Base-by-base conservation (phyloP, 1,140 invertebrate genomes). In the Leptoteleia sp. region DNA sequence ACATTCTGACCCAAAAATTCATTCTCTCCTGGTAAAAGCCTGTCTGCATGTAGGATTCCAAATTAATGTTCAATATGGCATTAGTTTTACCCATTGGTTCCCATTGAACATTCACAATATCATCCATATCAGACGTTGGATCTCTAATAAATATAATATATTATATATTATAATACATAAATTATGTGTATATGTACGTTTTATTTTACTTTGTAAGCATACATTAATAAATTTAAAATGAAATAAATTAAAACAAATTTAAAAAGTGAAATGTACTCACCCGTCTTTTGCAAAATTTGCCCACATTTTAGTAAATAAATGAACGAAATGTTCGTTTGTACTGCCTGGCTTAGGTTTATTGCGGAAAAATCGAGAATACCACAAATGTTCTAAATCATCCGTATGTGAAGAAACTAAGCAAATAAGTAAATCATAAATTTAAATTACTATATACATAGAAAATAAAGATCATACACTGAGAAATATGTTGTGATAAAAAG, bases 241-340 rank as follows among this genome's bases (percentile, higher is more conserved):
- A 12, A 37, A 42, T 42, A 42, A 42, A 37, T 22, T 22, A 22
- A 22, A n/a, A n/a, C n/a, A n/a, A n/a, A n/a, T n/a, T n/a, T n/a
- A n/a, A n/a, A n/a, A n/a, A n/a, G n/a, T n/a, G n/a, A n/a, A n/a
- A n/a, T n/a, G n/a, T 19, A 43, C 19, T 29, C 11, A 52, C 75
- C 75, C 75, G 45, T 57, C 13, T 64, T 64, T 73, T 0, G 76
- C 76, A 45, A 79, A 79, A 37, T 75, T 79, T 12, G 76, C 65
- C 76, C 68, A 79, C 11, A 72, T 19, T 12, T 27, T 70, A 0
- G 76, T 57, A 52, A 73, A 79, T 7, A 79, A 25, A n/a, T 61
- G 40, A 4, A 72, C 6, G 8, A 78, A 48, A 42, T 12, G 27
- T 48, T 67, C 67, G 0, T 9, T 13, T 1, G 67, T 6, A 33